A percentile compares a stretch with the other conserved stretches of the same genome.
Conservation (phyloP, 2,113 vertebrate genomes). For the Mola mola region DNA sequence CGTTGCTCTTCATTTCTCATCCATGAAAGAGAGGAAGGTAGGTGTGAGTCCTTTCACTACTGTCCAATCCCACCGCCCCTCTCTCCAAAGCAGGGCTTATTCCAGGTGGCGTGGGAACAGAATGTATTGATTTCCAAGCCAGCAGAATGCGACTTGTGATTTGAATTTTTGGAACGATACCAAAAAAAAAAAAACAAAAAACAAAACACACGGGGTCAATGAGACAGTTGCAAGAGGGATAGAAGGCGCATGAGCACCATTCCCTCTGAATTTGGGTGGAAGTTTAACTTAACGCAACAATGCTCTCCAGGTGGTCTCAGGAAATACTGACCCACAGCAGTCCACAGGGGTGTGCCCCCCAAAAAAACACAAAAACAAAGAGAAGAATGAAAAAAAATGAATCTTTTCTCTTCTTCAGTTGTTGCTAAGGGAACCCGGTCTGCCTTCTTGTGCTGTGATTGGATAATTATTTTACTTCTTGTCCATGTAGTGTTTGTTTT, state of each 20-base stretch:
- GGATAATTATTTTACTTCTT: conserved; percentile 80
- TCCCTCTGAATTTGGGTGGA: conserved; percentile 56
- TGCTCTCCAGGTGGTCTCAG: conserved; percentile 48
- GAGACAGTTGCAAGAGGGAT: conserved; percentile 43
- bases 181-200: conserved; percentile 41
- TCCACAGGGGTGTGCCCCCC: conserved; percentile 76
- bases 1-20: conserved; percentile 62
- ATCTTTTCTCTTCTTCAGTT: conserved; percentile 76
- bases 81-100: conserved; percentile 58
- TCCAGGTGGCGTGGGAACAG: conserved; percentile 67
- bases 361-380: conserved; percentile 62
- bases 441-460: conserved; percentile 78
- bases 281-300: conserved; percentile 56
- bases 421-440: conserved; percentile 81
- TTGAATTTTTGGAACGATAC: conserved; percentile 56
- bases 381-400: conserved; percentile 50
- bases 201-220: conserved; percentile 48
- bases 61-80: conserved; percentile 31
- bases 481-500: conserved; percentile 69
- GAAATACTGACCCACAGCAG: conserved; percentile 68
- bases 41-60: conserved; percentile 46
- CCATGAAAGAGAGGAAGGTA: conserved; percentile 42
- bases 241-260: conserved; percentile 44
- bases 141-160: conserved; percentile 63
- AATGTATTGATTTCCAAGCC: conserved; percentile 62